Base-by-base conservation (phyloP, 2,797 vertebrate genomes). In the Pterois miles region DNA sequence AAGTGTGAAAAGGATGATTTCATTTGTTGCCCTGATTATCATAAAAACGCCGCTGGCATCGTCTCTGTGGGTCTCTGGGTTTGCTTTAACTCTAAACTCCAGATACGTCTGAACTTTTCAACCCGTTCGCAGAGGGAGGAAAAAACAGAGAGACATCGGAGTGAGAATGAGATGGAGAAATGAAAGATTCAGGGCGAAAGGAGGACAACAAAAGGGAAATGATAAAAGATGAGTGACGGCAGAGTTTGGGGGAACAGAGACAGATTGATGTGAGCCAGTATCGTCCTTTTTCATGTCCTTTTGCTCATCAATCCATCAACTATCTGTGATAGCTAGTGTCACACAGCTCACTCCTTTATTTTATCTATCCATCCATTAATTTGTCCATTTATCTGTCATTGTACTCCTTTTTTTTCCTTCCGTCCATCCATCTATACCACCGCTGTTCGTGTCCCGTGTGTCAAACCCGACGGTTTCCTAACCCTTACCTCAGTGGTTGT, bases 71-170 rank as follows among this genome's bases (percentile, higher is more conserved):
- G 20, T 34, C 54, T 43, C 33, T 12, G 53, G 25, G 57, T 52
- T 38, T 27, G n/a, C 70, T 66, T 46, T 43, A 58, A 58, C 40
- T 71, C 53, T 10, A 59, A 66, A 59, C 34, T 33, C n/a, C 23
- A 12, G 29, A 59, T 7, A n/a, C 2, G 33, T 12, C 18, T 67
- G 62, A 86, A 83, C 80, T 80, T 43, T 68, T 78, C 80, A 77
- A 74, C 80, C 65, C 18, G 1, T 6, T 2, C 4, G 1, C 58
- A 1, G 60, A 70, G 60, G 59, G 31, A 64, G 16, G 40, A 46
- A 23, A 10, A 74, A 46, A 18, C 8, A 48, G 10, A 48, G 71
- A 57, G n/a, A 11, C 18, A 34, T 36, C 65, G 23, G 11, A 25
- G 29, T 5, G 33, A 40, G 29, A n/a, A 14, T 9, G 59, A 20